A percentile compares a stretch with the other conserved stretches of the same genome.
Evolutionary conservation across 2,113 vertebrate species (phyloP).

Genomic region (Mustela nigripes): DNA sequence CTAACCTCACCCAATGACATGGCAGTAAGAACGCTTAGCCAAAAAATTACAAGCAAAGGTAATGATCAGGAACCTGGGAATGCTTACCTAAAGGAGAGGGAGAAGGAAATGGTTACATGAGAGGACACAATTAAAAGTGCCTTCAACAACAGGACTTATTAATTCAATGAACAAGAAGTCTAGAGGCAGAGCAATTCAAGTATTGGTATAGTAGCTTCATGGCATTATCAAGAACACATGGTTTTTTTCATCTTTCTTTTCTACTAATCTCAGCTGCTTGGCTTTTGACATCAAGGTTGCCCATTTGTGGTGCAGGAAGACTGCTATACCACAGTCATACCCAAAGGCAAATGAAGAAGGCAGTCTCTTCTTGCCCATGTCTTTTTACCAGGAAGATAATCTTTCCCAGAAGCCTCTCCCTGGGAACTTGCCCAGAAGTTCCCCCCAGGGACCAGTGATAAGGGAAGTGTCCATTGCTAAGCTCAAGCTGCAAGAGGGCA

Average conservation of each 20-base stretch:
- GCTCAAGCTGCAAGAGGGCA: not conserved
- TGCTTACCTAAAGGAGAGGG: not conserved
- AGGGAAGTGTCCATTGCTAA: not conserved
- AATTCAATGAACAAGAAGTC: not conserved
- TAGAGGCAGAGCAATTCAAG: not conserved
- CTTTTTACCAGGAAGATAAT: slow-evolving; percentile 56
- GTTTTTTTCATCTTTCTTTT: not conserved
- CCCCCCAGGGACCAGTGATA: not conserved
- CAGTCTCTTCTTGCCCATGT: not conserved
- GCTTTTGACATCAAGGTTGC: not conserved
- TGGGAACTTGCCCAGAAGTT: slow-evolving; percentile 19
- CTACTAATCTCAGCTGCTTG: not conserved
- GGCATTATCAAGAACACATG: not conserved
- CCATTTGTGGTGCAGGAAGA: not conserved
- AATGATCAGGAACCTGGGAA: not conserved
- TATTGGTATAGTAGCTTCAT: not conserved
- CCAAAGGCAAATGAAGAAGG: slow-evolving; percentile 7
- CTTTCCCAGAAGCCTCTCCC: slow-evolving; percentile 17
- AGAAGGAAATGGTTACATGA: not conserved
- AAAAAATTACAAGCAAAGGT: slow-evolving; percentile 2
- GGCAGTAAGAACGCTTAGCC: not conserved
- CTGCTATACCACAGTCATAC: not conserved
- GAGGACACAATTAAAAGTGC: not conserved
- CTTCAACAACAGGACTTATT: not conserved
- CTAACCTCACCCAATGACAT: not conserved